A percentile compares a stretch with the other conserved stretches of the same genome.
phyloP scores from a whole-genome alignment of 2,113 vertebrate genomes.

The Tenebrosternarchus preto region DNA sequence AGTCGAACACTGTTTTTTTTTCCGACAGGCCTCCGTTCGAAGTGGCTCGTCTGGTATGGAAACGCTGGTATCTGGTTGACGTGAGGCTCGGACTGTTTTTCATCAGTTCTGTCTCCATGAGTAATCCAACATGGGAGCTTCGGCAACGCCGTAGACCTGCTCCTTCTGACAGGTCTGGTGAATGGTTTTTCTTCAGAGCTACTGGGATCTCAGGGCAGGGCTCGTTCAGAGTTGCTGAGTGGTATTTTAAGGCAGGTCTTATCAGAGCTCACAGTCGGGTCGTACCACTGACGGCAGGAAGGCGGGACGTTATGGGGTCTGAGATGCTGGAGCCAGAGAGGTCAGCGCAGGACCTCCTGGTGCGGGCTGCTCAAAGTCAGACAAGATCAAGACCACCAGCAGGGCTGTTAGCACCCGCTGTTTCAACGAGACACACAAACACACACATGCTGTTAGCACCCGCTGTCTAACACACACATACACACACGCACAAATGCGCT shows the following conservation, averaged over 20 bases:
- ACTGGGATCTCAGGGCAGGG: constrained; percentile 24
- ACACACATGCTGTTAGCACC: too few relatives aligned
- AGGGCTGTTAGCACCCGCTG: constrained; percentile 27
- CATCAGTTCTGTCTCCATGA: not conserved
- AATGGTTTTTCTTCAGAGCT: constrained; percentile 31
- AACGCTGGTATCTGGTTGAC: not conserved
- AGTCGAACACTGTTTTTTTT: not conserved
- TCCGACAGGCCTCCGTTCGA: not conserved
- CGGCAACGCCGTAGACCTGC: not conserved
- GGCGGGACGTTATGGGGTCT: constrained; percentile 3
- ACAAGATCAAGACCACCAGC: constrained; percentile 51
- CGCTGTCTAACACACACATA: constrained; percentile 19
- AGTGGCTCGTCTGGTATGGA: not conserved
- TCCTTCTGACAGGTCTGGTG: constrained; percentile 30
- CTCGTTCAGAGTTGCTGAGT: constrained; percentile 31
- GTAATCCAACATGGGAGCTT: not conserved
- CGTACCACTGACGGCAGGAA: constrained; percentile 36
- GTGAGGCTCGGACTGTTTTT: not conserved
- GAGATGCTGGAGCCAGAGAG: constrained; percentile 31
- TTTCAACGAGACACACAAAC: not conserved
- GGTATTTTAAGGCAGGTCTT: constrained; percentile 54
- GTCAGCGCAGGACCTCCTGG: constrained; percentile 41
- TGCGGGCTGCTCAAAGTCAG: constrained; percentile 40
- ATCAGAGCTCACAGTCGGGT: constrained; percentile 47
- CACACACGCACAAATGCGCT: not conserved